phyloP scores from a whole-genome alignment of 2,888 invertebrate species.

The Nineta flava region DNA sequence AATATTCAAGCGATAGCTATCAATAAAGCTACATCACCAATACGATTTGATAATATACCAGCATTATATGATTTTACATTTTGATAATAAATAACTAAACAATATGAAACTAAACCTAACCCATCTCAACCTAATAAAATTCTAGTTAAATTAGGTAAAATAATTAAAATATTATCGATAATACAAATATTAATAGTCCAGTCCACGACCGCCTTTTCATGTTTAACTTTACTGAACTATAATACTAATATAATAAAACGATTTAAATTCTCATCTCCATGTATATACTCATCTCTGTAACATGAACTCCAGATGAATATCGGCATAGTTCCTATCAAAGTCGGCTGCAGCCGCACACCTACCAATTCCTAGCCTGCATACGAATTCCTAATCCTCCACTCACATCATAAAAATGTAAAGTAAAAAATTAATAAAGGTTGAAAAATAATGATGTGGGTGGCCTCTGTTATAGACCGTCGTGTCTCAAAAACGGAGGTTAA shows the following conservation, averaged over 20 bases:
- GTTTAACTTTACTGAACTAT: too few relatives aligned
- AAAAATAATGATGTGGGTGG: too few relatives aligned
- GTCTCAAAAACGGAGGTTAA: too few relatives aligned
- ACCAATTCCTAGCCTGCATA: too few relatives aligned
- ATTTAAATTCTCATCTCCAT: slow-evolving; percentile 34
- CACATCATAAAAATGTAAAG: too few relatives aligned
- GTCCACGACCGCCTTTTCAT: too few relatives aligned
- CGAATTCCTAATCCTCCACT: too few relatives aligned
- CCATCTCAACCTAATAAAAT: slow-evolving; percentile 61
- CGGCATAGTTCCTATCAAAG: too few relatives aligned
- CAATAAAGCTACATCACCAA: slow-evolving; percentile 54
- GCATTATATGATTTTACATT: slow-evolving; percentile 51
- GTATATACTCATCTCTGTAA: slow-evolving; percentile 47
- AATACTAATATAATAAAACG: slow-evolving; percentile 49
- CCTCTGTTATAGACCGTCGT: too few relatives aligned
- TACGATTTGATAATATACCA: slow-evolving; percentile 59
- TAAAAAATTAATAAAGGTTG: too few relatives aligned
- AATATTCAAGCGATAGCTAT: slow-evolving; percentile 36
- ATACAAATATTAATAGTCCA: slow-evolving; percentile 49
- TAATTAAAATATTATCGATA: slow-evolving; percentile 50
- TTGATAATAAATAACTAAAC: slow-evolving; percentile 56
- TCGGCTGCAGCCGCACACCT: too few relatives aligned
- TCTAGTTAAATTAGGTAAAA: slow-evolving; percentile 50
- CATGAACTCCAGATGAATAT: too few relatives aligned
- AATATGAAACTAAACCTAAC: slow-evolving; percentile 53